Evolutionary conservation across 2,888 invertebrate genomes (phyloP).

Genomic region (Lamellibrachia columna): DNA sequence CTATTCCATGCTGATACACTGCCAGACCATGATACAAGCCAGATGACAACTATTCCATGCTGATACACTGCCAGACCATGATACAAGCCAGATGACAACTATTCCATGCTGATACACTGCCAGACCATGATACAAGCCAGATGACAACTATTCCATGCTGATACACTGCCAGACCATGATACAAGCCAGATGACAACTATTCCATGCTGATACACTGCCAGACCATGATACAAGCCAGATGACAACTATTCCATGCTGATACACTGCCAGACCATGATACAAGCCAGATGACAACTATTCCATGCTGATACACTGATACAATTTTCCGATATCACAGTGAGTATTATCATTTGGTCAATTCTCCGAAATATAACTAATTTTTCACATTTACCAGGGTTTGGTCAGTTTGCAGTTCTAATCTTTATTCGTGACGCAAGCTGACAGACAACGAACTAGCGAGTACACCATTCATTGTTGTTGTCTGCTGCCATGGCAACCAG

Average conservation of each 20-base stretch:
- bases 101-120: neutral
- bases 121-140: too few relatives aligned
- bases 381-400: neutral
- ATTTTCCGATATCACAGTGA: neutral
- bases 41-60: too few relatives aligned
- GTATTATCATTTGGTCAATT: neutral
- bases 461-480: neutral
- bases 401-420: neutral
- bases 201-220: too few relatives aligned
- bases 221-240: too few relatives aligned
- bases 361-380: neutral
- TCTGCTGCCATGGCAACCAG: conserved; percentile 9
- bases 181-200: neutral
- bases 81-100: neutral
- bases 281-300: too few relatives aligned
- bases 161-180: neutral
- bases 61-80: neutral
- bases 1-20: too few relatives aligned
- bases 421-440: neutral
- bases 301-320: neutral
- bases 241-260: too few relatives aligned
- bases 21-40: too few relatives aligned
- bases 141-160: too few relatives aligned
- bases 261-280: neutral
- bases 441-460: neutral